phyloP scores from a whole-genome alignment of 2,888 invertebrate genomes.

The Piscicola geometra region DNA sequence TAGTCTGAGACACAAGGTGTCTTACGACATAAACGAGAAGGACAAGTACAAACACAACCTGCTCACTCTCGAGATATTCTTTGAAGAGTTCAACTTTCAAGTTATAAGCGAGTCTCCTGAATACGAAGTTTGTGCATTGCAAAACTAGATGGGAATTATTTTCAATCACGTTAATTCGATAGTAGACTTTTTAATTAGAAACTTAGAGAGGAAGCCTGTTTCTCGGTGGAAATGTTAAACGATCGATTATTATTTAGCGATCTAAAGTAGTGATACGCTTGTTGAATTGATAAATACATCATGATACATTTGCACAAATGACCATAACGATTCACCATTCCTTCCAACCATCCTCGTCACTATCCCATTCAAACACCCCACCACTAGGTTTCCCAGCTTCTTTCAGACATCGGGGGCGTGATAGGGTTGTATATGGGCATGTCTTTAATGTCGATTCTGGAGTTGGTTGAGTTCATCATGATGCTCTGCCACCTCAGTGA shows the following conservation, averaged over 20 bases:
- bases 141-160: no score
- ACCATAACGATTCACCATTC: no score
- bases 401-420: constrained; percentile 38
- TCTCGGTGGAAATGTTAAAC: no score
- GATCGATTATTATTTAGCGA: no score
- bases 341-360: background rate
- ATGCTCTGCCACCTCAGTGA: background rate
- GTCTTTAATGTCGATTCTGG: constrained; percentile 37
- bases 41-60: constrained; percentile 38
- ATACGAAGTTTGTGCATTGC: constrained; percentile 31
- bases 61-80: constrained; percentile 36
- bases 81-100: constrained; percentile 40
- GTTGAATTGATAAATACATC: no score
- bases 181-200: no score
- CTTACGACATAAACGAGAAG: constrained; percentile 33
- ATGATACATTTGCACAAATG: no score
- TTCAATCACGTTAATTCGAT: no score
- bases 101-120: constrained; percentile 36
- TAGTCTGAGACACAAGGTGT: constrained; percentile 28
- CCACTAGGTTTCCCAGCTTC: constrained; percentile 11
- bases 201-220: no score
- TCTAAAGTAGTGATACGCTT: no score
- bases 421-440: constrained; percentile 38
- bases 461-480: constrained; percentile 35
- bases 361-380: background rate